Conservation (phyloP, 2,113 vertebrate species). For the Himantopus leucocephalus region DNA sequence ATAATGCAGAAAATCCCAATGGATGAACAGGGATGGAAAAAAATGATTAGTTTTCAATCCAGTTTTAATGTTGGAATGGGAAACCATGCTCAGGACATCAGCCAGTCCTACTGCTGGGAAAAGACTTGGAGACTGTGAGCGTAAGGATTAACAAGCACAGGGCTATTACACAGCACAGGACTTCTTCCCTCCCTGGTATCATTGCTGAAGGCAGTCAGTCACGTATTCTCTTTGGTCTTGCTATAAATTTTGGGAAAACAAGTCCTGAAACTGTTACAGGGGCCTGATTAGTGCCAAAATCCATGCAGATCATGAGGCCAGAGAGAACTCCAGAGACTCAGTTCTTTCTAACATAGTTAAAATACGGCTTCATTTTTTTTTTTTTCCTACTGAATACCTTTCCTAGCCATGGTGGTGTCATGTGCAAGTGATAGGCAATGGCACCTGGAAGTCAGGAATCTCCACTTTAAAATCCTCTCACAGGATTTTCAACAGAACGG, state of each 20-base stretch:
- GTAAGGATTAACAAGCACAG: not conserved
- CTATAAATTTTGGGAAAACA: not conserved
- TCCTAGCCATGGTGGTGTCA: too few relatives aligned
- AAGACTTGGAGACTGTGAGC: not conserved
- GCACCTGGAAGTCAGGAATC: not conserved
- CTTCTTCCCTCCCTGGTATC: not conserved
- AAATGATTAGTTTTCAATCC: not conserved
- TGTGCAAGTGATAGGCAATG: not conserved
- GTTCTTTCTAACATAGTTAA: not conserved
- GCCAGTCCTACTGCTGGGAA: not conserved
- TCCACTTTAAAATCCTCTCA: not conserved
- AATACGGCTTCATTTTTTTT: not conserved
- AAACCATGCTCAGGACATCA: not conserved
- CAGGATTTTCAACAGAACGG: not conserved
- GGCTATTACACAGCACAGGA: not conserved
- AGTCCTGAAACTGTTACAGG: not conserved
- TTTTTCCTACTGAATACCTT: too few relatives aligned
- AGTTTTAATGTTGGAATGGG: not conserved
- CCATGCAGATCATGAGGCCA: not conserved
- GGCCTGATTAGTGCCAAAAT: not conserved
- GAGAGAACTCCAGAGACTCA: not conserved
- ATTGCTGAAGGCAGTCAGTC: not conserved
- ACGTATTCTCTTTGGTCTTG: not conserved
- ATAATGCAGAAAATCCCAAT: not conserved
- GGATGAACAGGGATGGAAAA: not conserved